These are phyloP conservation scores for Tetranychus urticae DNA, from an alignment of 1,140 invertebrate species.

Conservation along the genomic window DNA sequence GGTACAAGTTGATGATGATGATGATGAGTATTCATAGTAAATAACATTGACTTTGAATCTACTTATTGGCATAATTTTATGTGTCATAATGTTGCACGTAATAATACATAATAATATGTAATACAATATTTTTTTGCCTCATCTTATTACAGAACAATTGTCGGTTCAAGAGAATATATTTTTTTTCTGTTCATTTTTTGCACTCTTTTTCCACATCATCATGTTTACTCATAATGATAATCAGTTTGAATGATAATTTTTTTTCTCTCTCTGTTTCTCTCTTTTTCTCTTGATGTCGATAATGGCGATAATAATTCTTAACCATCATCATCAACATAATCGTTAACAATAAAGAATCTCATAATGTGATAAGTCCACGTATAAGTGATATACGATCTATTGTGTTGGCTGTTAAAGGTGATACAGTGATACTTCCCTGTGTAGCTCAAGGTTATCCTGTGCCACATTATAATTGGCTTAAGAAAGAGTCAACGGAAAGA, in stretches of 20 bases:
- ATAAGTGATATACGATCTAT: slow-evolving; percentile 8
- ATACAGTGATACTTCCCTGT: slow-evolving; percentile 20
- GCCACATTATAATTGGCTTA: slow-evolving; percentile 14
- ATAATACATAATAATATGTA: neutral
- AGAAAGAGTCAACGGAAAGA: neutral
- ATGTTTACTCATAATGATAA: neutral
- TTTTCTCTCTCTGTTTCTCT: neutral
- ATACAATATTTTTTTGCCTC: too few relatives aligned
- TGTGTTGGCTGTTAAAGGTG: slow-evolving; percentile 8
- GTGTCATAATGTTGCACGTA: too few relatives aligned
- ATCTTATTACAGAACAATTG: too few relatives aligned
- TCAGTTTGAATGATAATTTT: neutral
- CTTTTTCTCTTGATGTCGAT: neutral
- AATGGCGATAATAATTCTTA: neutral
- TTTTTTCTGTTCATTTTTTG: too few relatives aligned
- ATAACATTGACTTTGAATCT: too few relatives aligned
- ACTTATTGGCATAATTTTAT: too few relatives aligned
- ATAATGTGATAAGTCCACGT: slow-evolving; percentile 15
- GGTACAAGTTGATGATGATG: too few relatives aligned
- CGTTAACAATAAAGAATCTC: slow-evolving; percentile 11
- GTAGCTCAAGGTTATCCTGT: slow-evolving; percentile 18
- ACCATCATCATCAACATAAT: neutral
- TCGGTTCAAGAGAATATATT: too few relatives aligned
- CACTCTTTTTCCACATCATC: neutral
- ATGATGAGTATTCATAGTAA: too few relatives aligned